These are phyloP conservation scores for Drosophila jambulina DNA, from an alignment of 1,140 invertebrate species.

Conservation along the genomic window DNA sequence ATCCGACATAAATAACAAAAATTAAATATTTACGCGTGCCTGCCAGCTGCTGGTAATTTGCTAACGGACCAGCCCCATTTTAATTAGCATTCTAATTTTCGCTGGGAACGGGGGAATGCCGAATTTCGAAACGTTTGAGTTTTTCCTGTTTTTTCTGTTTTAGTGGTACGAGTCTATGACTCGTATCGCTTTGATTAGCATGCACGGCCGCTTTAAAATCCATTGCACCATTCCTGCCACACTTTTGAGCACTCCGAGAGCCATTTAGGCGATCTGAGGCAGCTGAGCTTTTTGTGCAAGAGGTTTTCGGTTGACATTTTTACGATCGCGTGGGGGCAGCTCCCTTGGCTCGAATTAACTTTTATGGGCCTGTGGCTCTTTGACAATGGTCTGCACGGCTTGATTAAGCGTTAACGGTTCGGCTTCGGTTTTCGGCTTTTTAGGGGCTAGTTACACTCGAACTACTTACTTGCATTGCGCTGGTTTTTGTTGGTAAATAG, in stretches of 20 bases:
- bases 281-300: slow-evolving; percentile 55
- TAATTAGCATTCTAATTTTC: slow-evolving; percentile 40
- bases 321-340: slow-evolving; percentile 57
- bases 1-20: slow-evolving; percentile 26
- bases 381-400: slow-evolving; percentile 51
- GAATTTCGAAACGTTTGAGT: slow-evolving; percentile 21
- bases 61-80: slow-evolving; percentile 16
- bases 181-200: slow-evolving; percentile 42
- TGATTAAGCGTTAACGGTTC: slow-evolving; percentile 54
- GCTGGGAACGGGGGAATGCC: slow-evolving; percentile 19
- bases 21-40: slow-evolving; percentile 31
- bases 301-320: slow-evolving; percentile 46
- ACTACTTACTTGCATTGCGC: slow-evolving; percentile 78
- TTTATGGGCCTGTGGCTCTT: slow-evolving; percentile 61
- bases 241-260: slow-evolving; percentile 16
- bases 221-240: slow-evolving; percentile 46
- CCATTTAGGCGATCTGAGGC: slow-evolving; percentile 24
- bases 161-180: too few species aligned
- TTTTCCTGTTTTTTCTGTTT: not conserved
- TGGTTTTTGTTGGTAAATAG: slow-evolving; percentile 72
- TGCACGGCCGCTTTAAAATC: slow-evolving; percentile 22
- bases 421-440: slow-evolving; percentile 14
- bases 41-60: slow-evolving; percentile 19
- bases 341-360: slow-evolving; percentile 61
- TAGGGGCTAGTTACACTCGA: slow-evolving; percentile 11